phyloP scores from a whole-genome alignment of 2,888 invertebrate species.

The Maniola hyperantus region DNA sequence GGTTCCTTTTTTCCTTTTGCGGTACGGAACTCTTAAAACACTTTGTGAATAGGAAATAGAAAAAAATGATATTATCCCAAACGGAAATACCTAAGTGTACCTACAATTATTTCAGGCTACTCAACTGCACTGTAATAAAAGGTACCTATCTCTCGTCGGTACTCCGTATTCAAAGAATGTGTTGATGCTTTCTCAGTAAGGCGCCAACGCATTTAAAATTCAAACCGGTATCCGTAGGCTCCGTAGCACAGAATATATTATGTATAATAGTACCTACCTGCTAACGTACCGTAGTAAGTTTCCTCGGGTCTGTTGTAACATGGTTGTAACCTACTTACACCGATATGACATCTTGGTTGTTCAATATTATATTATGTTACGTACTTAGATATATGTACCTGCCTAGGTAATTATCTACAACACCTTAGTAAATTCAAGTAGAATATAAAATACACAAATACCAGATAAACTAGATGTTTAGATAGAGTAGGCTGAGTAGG shows the following conservation, averaged over 20 bases:
- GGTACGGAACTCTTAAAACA: too few species aligned
- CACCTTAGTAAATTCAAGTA: background rate
- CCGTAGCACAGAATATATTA: too few species aligned
- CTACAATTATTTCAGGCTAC: too few species aligned
- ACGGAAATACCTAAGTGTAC: too few species aligned
- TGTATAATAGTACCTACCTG: too few species aligned
- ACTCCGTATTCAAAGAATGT: constrained; percentile 40
- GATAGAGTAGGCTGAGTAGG: background rate
- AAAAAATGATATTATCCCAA: too few species aligned
- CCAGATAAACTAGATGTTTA: background rate
- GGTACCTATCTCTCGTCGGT: constrained; percentile 24
- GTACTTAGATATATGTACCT: background rate
- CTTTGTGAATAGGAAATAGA: too few species aligned
- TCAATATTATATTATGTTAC: background rate
- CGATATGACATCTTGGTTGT: background rate
- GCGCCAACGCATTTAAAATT: constrained; percentile 32
- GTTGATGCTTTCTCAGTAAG: constrained; percentile 33
- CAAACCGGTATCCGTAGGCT: constrained; percentile 35
- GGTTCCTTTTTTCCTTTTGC: too few species aligned
- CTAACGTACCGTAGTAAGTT: background rate
- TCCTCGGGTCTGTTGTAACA: constrained; percentile 9
- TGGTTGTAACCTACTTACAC: constrained; percentile 19
- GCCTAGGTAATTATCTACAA: too few species aligned
- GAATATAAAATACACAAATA: background rate
- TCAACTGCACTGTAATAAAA: too few species aligned